Evolutionary conservation across 2,113 vertebrate species (phyloP).

Genomic region (Oreochromis tanganicae): DNA sequence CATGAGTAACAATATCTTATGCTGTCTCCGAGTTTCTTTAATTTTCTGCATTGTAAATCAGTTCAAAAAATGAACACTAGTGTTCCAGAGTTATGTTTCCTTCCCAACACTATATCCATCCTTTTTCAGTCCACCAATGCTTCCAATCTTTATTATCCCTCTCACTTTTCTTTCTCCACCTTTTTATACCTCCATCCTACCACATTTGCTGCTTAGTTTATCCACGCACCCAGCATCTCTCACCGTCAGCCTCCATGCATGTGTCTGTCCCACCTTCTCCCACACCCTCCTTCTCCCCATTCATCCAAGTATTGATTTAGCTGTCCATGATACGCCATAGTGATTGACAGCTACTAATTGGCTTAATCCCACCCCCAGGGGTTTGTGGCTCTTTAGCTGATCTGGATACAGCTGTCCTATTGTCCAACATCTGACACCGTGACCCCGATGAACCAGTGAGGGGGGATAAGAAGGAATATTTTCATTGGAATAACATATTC

Average conservation of each 20-base stretch:
- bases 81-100: neutral
- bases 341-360: conserved; percentile 69
- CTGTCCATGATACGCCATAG: conserved; percentile 38
- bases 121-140: neutral
- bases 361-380: conserved; percentile 56
- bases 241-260: neutral
- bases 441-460: conserved; percentile 26
- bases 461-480: neutral
- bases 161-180: neutral
- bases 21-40: neutral
- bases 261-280: neutral
- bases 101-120: neutral
- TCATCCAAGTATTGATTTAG: conserved; percentile 53
- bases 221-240: neutral
- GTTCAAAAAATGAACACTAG: neutral
- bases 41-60: neutral
- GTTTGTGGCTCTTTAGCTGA: conserved; percentile 31
- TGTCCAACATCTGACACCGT: conserved; percentile 58
- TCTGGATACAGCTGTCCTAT: conserved; percentile 69
- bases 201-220: neutral
- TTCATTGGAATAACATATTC: neutral
- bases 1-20: neutral
- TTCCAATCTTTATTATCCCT: neutral
- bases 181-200: neutral
- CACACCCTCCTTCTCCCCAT: neutral